Conservation (phyloP, 2,888 invertebrate species). For the Sussaba pulchella region DNA sequence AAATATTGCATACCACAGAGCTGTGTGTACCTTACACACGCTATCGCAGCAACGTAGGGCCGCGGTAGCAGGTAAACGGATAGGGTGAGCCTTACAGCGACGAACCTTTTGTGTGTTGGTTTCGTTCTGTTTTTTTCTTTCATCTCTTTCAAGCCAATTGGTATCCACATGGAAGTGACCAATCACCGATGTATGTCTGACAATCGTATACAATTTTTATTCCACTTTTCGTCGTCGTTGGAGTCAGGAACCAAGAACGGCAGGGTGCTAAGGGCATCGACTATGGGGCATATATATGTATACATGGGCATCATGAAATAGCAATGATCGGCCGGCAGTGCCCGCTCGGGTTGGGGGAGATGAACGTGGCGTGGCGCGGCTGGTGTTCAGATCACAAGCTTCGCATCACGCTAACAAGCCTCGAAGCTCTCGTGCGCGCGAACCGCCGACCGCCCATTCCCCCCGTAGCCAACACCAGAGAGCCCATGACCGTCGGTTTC, state of each 20-base stretch:
- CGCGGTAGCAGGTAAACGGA: slow-evolving; percentile 9
- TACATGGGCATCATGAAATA: slow-evolving; percentile 62
- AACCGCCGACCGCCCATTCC: slow-evolving; percentile 38
- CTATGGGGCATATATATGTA: slow-evolving; percentile 1
- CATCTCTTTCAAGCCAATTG: slow-evolving; percentile 5
- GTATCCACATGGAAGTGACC: slow-evolving; percentile 1
- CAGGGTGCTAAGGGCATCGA: slow-evolving; percentile 11
- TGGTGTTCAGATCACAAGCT: slow-evolving; percentile 69
- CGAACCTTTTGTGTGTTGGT: not conserved
- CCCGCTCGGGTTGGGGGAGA: slow-evolving; percentile 53
- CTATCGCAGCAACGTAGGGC: slow-evolving; percentile 2
- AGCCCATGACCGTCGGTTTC: slow-evolving; percentile 42
- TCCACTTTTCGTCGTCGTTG: not conserved
- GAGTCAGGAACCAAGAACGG: not conserved
- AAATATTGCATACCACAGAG: slow-evolving; percentile 26
- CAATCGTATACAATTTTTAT: slow-evolving; percentile 26
- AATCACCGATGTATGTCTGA: slow-evolving; percentile 9
- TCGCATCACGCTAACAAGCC: slow-evolving; percentile 70
- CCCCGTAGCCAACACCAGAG: slow-evolving; percentile 37
- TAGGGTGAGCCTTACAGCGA: not conserved
- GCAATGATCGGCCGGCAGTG: slow-evolving; percentile 65
- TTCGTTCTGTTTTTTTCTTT: not conserved
- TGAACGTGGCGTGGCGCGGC: slow-evolving; percentile 61
- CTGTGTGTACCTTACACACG: slow-evolving; percentile 7
- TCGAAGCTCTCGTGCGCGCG: slow-evolving; percentile 58